A percentile compares a stretch with the other conserved stretches of the same genome.
phyloP scores from a whole-genome alignment of 2,113 vertebrate genomes.

The Ursus arctos region DNA sequence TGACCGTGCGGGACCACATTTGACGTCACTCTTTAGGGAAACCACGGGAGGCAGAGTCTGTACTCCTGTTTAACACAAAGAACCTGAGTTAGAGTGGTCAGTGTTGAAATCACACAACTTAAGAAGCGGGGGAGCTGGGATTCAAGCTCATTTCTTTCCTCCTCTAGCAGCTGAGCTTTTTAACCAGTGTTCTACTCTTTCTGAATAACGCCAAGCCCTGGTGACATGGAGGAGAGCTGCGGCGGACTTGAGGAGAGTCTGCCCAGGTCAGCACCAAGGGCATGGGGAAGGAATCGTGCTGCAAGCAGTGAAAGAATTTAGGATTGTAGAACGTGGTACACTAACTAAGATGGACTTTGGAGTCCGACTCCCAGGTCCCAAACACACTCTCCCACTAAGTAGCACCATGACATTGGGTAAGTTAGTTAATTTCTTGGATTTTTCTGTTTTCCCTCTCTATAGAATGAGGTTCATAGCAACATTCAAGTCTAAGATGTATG shows the following conservation, averaged over 20 bases:
- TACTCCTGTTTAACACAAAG: neutral
- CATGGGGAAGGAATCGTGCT: neutral
- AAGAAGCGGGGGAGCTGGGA: neutral
- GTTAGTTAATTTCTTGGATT: neutral
- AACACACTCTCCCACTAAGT: neutral
- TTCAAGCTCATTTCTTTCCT: neutral
- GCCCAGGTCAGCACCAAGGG: accelerated
- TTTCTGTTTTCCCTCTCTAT: neutral
- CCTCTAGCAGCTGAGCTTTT: neutral
- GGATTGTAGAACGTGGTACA: neutral
- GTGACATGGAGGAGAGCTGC: neutral
- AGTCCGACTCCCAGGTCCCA: neutral
- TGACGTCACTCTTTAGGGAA: neutral
- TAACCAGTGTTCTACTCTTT: neutral
- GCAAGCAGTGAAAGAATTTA: neutral
- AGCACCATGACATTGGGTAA: neutral
- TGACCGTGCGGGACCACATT: neutral
- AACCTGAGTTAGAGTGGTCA: neutral
- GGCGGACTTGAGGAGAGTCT: neutral
- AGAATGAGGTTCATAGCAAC: neutral
- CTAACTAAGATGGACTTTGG: neutral
- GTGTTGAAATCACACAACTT: neutral
- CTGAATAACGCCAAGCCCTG: neutral
- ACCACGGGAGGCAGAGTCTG: neutral
- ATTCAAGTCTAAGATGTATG: neutral